A percentile compares a stretch with the other conserved stretches of the same genome.
Evolutionary conservation across 2,113 vertebrate species (phyloP).

Genomic region (Scalopus aquaticus): DNA sequence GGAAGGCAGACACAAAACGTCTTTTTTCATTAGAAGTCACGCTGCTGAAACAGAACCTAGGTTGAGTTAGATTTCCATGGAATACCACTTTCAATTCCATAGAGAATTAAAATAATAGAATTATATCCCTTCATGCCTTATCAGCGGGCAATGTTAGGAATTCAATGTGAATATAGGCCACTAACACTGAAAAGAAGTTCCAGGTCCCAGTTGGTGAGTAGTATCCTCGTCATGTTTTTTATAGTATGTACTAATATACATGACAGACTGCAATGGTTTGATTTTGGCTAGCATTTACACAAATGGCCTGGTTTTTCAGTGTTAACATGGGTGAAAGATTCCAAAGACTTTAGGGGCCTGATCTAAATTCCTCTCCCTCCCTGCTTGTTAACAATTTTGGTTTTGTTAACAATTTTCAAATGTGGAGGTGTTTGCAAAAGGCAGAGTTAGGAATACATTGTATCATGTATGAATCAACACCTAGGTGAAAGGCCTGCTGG

Average conservation of each 20-base stretch:
- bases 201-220: background rate
- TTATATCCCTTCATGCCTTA: background rate
- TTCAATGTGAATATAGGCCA: background rate
- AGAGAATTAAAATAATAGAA: conserved; percentile 4
- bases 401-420: background rate
- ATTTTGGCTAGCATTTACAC: background rate
- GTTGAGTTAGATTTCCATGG: background rate
- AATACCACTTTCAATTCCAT: background rate
- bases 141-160: background rate
- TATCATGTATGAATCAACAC: background rate
- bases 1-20: background rate
- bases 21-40: background rate
- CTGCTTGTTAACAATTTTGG: background rate
- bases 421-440: background rate
- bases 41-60: background rate
- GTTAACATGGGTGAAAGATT: background rate
- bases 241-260: no score
- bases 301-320: background rate
- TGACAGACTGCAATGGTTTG: background rate
- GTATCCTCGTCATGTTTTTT: no score
- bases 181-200: background rate
- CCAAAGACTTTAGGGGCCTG: background rate
- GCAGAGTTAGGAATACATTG: background rate
- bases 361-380: background rate
- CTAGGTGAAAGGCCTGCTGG: background rate